Evolutionary conservation across 2,113 vertebrate species (phyloP).

Genomic region (Mus pahari): DNA sequence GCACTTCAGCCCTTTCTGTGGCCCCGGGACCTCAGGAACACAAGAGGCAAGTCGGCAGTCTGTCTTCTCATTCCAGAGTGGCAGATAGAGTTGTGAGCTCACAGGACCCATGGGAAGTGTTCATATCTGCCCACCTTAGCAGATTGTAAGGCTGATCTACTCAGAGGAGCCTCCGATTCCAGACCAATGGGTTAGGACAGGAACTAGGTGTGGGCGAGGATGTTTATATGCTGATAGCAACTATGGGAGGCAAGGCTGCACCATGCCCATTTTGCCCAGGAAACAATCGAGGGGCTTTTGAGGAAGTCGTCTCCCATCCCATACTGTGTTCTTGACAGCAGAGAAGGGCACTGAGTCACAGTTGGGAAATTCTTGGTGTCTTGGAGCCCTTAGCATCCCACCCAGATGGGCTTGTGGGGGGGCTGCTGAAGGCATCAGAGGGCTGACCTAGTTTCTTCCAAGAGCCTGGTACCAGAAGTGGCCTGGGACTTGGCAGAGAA

Average conservation of each 20-base stretch:
- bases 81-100: no score
- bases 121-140: rapidly evolving
- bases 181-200: background rate
- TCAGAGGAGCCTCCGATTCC: background rate
- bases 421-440: background rate
- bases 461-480: background rate
- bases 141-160: background rate
- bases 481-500: background rate
- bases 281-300: background rate
- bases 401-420: background rate
- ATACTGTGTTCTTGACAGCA: background rate
- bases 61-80: background rate
- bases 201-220: background rate
- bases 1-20: background rate
- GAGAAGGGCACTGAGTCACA: background rate
- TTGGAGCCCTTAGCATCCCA: no score
- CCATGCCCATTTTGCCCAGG: background rate
- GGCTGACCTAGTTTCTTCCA: background rate
- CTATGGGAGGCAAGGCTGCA: background rate
- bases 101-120: background rate
- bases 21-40: background rate
- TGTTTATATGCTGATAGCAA: background rate
- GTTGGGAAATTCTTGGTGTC: background rate
- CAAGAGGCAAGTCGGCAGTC: background rate
- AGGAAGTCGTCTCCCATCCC: background rate